Conservation (phyloP, 2,113 vertebrate species). For the human (Homo sapiens) region DNA sequence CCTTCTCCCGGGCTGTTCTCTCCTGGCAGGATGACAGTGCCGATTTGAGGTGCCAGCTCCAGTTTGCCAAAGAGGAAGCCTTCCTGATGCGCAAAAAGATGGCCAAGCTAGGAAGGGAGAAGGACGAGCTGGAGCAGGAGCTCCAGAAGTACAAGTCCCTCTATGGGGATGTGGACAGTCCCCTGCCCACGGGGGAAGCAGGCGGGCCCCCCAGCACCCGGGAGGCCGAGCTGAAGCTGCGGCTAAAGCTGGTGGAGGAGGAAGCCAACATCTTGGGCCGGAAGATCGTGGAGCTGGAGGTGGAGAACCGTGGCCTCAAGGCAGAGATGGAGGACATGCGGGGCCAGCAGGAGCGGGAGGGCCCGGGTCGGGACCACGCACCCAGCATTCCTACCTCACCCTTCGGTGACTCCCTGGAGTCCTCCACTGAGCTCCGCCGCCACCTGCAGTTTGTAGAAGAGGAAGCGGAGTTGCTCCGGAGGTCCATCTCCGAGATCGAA, state of each 20-base stretch:
- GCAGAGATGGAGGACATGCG: slow-evolving; percentile 97
- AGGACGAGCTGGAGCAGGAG: slow-evolving; percentile 96
- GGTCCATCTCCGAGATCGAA: slow-evolving; percentile 96
- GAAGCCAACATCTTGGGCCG: slow-evolving; percentile 97
- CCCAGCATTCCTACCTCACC: slow-evolving; percentile 95
- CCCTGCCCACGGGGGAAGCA: slow-evolving; percentile 89
- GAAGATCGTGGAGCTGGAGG: slow-evolving; percentile 98
- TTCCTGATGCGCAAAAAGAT: slow-evolving; percentile 97
- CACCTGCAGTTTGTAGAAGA: slow-evolving; percentile 98
- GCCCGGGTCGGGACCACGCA: slow-evolving; percentile 90
- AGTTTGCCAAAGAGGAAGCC: slow-evolving; percentile 98
- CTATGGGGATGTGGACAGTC: slow-evolving; percentile 97
- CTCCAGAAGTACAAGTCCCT: slow-evolving; percentile 96
- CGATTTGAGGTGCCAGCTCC: slow-evolving; percentile 97
- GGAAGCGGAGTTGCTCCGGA: slow-evolving; percentile 94
- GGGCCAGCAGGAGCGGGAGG: slow-evolving; percentile 93
- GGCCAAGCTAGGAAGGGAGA: slow-evolving; percentile 95
- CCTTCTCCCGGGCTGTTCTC: slow-evolving; percentile 67
- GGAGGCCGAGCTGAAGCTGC: slow-evolving; percentile 95
- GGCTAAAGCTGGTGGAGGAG: slow-evolving; percentile 97
- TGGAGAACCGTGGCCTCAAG: slow-evolving; percentile 97
- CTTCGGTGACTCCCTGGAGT: slow-evolving; percentile 92
- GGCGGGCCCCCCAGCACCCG: slow-evolving; percentile 96
- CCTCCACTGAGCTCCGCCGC: slow-evolving; percentile 91
- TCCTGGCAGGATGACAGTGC: slow-evolving; percentile 94